Conservation (phyloP, 2,113 vertebrate genomes). For the Cathartes aura region DNA sequence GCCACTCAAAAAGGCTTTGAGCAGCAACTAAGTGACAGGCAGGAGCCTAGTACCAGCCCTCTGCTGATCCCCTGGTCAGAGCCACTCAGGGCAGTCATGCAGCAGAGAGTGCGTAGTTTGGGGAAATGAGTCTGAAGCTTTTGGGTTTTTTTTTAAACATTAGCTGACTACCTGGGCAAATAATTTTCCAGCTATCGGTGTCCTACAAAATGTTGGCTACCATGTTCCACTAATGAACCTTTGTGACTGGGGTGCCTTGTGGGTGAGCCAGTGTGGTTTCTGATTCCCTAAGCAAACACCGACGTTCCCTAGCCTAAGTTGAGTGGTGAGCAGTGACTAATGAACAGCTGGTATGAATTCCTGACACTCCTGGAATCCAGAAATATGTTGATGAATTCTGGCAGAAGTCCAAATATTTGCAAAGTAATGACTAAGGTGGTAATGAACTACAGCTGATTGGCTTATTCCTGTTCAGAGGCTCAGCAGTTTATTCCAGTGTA, state of each 20-base stretch:
- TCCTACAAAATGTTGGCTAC: neutral
- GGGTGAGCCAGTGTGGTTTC: neutral
- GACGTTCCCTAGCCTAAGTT: neutral
- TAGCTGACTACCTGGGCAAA: neutral
- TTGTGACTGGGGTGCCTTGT: neutral
- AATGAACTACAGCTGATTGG: conserved; percentile 49
- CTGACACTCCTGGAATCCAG: conserved; percentile 50
- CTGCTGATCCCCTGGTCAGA: neutral
- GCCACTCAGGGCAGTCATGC: neutral
- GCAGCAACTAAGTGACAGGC: neutral
- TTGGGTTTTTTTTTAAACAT: neutral
- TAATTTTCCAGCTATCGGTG: neutral
- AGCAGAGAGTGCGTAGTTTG: neutral
- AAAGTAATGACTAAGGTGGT: conserved; percentile 55
- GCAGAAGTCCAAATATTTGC: conserved; percentile 41
- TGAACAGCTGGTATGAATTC: conserved; percentile 67
- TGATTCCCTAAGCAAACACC: neutral
- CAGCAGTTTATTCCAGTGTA: neutral
- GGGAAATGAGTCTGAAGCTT: neutral
- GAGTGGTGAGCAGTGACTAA: conserved; percentile 48
- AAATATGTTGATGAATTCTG: conserved; percentile 64
- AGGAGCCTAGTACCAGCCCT: neutral
- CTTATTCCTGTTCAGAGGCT: neutral
- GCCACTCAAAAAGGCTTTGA: neutral
- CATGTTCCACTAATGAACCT: neutral